Evolutionary conservation across 1,140 invertebrate species (phyloP).

Genomic region (Paramacrobiotus metropolitanus): DNA sequence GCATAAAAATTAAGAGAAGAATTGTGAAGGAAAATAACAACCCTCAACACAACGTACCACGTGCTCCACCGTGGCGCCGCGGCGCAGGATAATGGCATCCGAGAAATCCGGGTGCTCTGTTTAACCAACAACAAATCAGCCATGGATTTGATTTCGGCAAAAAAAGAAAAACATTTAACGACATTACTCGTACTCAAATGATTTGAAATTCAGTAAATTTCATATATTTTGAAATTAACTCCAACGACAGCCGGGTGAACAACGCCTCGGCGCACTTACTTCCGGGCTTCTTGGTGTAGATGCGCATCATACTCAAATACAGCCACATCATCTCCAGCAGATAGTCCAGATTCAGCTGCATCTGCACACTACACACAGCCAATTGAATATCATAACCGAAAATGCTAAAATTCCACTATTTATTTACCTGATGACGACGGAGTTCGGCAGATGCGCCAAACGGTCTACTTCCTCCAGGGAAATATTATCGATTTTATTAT

Average conservation of each 20-base stretch:
- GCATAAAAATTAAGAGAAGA: no score
- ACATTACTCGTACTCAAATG: no score
- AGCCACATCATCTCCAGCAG: conserved; percentile 81
- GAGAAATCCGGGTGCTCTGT: conserved; percentile 73
- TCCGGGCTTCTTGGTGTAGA: conserved; percentile 97
- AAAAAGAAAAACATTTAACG: no score
- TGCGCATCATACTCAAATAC: conserved; percentile 67
- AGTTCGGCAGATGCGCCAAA: conserved; percentile 64
- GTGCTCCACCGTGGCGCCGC: conserved; percentile 74
- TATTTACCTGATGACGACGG: conserved; percentile 82
- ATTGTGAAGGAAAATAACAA: no score
- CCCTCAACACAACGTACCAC: no score
- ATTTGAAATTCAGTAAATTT: no score
- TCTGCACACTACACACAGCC: conserved; percentile 57
- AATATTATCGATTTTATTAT: conserved; percentile 99
- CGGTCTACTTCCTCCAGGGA: conserved; percentile 94
- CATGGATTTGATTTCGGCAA: no score
- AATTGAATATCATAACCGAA: neutral
- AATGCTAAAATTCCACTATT: neutral
- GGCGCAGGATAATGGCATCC: conserved; percentile 72
- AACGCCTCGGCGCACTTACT: conserved; percentile 14
- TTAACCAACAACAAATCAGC: conserved; percentile 8
- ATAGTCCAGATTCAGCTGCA: conserved; percentile 94
- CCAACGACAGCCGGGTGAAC: no score
- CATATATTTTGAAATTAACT: no score